Conservation (phyloP, 2,888 invertebrate genomes). For the Hemithea aestivaria region DNA sequence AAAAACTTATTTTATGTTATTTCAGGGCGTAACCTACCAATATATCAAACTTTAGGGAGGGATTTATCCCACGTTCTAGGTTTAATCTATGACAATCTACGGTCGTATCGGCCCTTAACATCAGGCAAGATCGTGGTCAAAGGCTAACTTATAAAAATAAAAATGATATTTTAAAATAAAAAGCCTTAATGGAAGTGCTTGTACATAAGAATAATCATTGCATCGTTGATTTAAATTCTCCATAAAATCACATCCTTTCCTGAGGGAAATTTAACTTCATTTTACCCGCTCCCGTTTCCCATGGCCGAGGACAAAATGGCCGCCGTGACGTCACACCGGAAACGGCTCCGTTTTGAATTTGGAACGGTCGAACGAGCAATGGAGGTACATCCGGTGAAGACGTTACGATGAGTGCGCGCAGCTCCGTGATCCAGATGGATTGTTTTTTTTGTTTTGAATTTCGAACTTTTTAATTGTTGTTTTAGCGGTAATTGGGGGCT, state of each 20-base stretch:
- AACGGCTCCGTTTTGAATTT: slow-evolving; percentile 77
- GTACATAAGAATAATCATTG: not conserved
- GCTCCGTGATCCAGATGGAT: slow-evolving; percentile 25
- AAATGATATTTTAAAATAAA: not conserved
- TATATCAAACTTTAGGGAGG: no score
- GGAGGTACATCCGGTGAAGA: slow-evolving; percentile 78
- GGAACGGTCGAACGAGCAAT: slow-evolving; percentile 78
- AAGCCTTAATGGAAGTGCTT: not conserved
- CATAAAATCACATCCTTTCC: slow-evolving; percentile 51
- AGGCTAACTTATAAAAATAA: no score
- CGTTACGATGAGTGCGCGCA: slow-evolving; percentile 71
- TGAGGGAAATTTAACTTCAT: slow-evolving; percentile 56
- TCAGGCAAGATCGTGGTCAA: no score
- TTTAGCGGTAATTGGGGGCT: slow-evolving; percentile 1
- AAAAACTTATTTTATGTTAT: no score
- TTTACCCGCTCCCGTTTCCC: slow-evolving; percentile 51
- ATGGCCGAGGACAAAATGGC: slow-evolving; percentile 63
- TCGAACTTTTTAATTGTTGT: slow-evolving; percentile 11
- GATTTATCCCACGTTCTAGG: no score
- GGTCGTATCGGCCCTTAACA: no score
- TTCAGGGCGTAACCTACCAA: no score
- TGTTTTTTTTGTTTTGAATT: slow-evolving; percentile 19
- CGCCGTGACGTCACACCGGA: slow-evolving; percentile 73
- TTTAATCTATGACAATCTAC: no score
- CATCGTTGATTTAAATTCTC: slow-evolving; percentile 25